A percentile compares a stretch with the other conserved stretches of the same genome.
phyloP scores from a whole-genome alignment of 2,888 invertebrate species.

The Pegoplata infirma region DNA sequence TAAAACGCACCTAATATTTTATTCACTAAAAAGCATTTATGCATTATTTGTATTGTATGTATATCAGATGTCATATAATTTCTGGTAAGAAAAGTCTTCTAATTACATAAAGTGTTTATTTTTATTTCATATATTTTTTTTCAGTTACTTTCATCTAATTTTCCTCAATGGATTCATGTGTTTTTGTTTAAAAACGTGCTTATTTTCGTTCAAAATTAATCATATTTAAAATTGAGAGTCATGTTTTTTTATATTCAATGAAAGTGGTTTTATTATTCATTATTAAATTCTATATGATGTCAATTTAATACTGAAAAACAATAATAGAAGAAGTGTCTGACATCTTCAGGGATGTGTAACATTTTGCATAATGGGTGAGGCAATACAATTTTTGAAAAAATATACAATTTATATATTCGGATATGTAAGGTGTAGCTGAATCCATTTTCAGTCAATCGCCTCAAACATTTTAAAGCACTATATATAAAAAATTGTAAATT shows the following conservation, averaged over 20 bases:
- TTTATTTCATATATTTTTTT: slow-evolving; percentile 11
- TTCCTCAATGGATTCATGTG: slow-evolving; percentile 12
- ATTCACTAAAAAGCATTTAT: no score
- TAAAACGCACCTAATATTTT: no score
- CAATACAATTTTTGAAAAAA: no score
- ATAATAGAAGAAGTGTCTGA: background rate
- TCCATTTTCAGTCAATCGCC: no score
- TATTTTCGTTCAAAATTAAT: slow-evolving; percentile 39
- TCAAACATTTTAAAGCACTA: no score
- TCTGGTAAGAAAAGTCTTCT: slow-evolving; percentile 24
- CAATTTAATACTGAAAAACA: background rate
- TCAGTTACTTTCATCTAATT: slow-evolving; percentile 5
- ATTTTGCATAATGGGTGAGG: no score
- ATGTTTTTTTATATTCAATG: slow-evolving; percentile 22
- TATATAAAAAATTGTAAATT: no score
- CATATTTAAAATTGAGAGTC: slow-evolving; percentile 7
- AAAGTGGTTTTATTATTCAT: background rate
- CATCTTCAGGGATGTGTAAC: no score
- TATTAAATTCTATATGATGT: slow-evolving; percentile 5
- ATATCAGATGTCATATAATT: slow-evolving; percentile 32
- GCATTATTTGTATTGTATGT: background rate
- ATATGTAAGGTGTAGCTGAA: no score
- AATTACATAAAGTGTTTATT: slow-evolving; percentile 42
- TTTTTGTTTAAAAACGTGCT: slow-evolving; percentile 39
- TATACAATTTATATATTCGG: no score